These are phyloP conservation scores for Hippocampus mohnikei DNA, from an alignment of 2,113 vertebrate species.

Conservation along the genomic window DNA sequence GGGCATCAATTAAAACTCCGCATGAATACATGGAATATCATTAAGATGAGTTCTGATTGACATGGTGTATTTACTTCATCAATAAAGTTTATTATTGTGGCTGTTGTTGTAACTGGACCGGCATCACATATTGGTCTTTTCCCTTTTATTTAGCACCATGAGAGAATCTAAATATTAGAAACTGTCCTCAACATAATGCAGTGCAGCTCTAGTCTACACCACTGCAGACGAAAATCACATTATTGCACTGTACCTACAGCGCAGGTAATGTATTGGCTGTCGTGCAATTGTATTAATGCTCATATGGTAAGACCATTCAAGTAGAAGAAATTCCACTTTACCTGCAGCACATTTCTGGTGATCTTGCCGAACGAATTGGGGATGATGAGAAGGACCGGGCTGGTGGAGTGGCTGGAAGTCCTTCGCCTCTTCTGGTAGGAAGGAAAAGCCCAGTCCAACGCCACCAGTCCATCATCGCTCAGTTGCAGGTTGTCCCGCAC, in stretches of 20 bases:
- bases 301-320: not conserved
- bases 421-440: conserved; percentile 71
- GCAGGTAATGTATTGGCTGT: not conserved
- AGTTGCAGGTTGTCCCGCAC: conserved; percentile 76
- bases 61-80: not conserved
- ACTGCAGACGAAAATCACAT: too few relatives aligned
- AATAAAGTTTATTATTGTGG: not conserved
- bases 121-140: not conserved
- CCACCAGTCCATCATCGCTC: conserved; percentile 77
- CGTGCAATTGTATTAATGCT: not conserved
- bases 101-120: not conserved
- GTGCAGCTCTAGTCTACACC: not conserved
- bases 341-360: conserved; percentile 76
- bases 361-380: conserved; percentile 82
- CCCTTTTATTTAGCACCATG: not conserved
- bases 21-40: not conserved
- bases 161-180: not conserved
- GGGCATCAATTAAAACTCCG: too few relatives aligned
- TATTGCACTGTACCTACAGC: too few relatives aligned
- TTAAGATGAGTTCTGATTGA: not conserved
- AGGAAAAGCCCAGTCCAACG: conserved; percentile 78
- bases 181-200: not conserved
- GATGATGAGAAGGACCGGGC: conserved; percentile 76
- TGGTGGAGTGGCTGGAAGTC: conserved; percentile 74
- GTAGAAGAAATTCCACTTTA: conserved; percentile 37